Evolutionary conservation across 2,797 vertebrate genomes (phyloP).

Genomic region (Cuniculus paca): DNA sequence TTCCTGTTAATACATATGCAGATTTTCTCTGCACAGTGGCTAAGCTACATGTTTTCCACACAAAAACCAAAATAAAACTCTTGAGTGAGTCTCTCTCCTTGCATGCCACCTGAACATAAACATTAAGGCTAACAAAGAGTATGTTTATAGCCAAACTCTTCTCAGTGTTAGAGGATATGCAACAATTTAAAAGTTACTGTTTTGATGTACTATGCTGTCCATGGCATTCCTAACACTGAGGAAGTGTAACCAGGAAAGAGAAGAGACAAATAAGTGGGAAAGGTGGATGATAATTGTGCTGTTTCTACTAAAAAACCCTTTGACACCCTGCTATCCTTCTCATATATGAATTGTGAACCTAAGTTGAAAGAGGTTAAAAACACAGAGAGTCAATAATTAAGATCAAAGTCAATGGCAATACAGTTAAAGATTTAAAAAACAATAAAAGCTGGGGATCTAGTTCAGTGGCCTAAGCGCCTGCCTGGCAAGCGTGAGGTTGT

Average conservation of each 20-base stretch:
- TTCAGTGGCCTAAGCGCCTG: too few species aligned
- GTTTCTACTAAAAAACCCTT: background rate
- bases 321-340: background rate
- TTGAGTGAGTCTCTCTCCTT: background rate
- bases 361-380: background rate
- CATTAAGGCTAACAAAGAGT: slow-evolving; percentile 13
- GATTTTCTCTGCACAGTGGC: slow-evolving; percentile 16
- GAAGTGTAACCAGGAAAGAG: background rate
- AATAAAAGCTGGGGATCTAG: too few species aligned
- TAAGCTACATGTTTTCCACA: slow-evolving; percentile 41
- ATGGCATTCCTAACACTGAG: slow-evolving; percentile 27
- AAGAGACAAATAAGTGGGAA: background rate
- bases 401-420: background rate
- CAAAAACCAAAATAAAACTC: slow-evolving; percentile 37
- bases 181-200: background rate
- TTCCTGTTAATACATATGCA: slow-evolving; percentile 43
- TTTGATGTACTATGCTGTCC: slow-evolving; percentile 8
- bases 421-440: background rate
- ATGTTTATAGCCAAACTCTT: background rate
- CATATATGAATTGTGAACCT: background rate
- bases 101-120: background rate
- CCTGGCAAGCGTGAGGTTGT: too few species aligned
- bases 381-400: background rate
- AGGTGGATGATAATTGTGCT: background rate
- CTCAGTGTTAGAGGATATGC: background rate